phyloP scores from a whole-genome alignment of 2,113 vertebrate genomes.

The Pituophis catenifer region DNA sequence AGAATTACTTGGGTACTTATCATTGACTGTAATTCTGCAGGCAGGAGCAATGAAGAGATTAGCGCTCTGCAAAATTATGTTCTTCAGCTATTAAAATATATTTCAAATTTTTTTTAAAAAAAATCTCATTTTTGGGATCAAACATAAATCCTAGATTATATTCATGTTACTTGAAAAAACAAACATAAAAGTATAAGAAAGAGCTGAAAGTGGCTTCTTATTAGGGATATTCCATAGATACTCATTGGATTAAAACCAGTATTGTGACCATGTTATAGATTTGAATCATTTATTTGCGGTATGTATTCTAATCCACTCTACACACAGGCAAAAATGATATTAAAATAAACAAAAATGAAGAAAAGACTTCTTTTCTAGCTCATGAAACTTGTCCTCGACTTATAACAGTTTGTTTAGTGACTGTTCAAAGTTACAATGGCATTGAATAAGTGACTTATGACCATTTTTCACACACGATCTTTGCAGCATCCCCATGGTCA shows the following conservation, averaged over 20 bases:
- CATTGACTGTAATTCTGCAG: neutral
- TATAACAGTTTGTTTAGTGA: too few relatives aligned
- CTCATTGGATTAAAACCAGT: slow-evolving; percentile 2
- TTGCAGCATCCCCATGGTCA: too few relatives aligned
- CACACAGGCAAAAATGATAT: neutral
- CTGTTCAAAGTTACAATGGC: too few relatives aligned
- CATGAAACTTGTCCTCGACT: neutral
- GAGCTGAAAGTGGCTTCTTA: neutral
- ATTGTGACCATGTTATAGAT: neutral
- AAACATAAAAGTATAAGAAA: neutral
- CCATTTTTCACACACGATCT: too few relatives aligned
- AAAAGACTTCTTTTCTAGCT: slow-evolving; percentile 7
- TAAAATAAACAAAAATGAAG: neutral
- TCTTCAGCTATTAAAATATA: neutral
- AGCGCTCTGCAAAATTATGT: neutral
- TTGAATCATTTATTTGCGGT: neutral
- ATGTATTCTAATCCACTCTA: neutral
- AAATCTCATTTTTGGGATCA: neutral
- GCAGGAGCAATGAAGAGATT: neutral
- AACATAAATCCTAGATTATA: slow-evolving; percentile 1
- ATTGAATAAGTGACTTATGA: too few relatives aligned
- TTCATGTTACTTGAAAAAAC: neutral
- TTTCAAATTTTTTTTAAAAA: neutral
- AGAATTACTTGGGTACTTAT: neutral
- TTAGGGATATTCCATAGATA: neutral